Base-by-base conservation (phyloP, 2,797 vertebrate genomes). In the Dryobates pubescens region DNA sequence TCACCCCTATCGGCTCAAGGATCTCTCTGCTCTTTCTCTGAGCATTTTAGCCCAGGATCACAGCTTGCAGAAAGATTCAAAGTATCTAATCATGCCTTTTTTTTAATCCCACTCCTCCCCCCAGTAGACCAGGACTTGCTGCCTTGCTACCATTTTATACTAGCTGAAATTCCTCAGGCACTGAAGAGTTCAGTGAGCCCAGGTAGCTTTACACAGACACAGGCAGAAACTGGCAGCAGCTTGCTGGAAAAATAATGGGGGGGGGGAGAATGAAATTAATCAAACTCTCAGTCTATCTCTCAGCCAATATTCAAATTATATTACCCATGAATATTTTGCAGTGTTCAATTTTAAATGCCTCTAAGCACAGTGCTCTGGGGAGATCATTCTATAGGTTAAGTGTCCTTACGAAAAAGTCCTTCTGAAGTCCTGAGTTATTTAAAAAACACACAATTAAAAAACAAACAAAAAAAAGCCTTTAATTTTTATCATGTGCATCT, bases 401-500 rank as follows among this genome's bases (percentile, higher is more conserved):
- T 26, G 34, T 17, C 12, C 8, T 26, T 38, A 73, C 2, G 13
- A 73, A 91, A 87, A 94, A 73, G 8, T 30, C 26, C 53, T 82
- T 89, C 63, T 63, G 68, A 94, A 89, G 29, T 41, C 17, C 64
- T 7, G 38, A 86, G 86, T 64, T 82, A 88, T 23, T 30, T 23
- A 30, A 56, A 76, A 69, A 85, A 38, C n/a, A n/a, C n/a, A 36
- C 38, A 38, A 13, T 38, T 38, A 38, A 38, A 38, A 38, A 38
- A 10, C 36, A 38, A 38, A 38, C 12, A 38, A 54, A 79, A 69
- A 85, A 88, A 75, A 17, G 2, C 17, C 68, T 76, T 74, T 71
- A 56, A n/a, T 71, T 88, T 89, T 88, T 88, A 88, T 82, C 71
- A 68, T 8, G 20, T 76, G 91, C 74, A 92, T 87, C 72, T 90